phyloP scores from a whole-genome alignment of 2,797 vertebrate genomes.

The Margarornis squamiger region DNA sequence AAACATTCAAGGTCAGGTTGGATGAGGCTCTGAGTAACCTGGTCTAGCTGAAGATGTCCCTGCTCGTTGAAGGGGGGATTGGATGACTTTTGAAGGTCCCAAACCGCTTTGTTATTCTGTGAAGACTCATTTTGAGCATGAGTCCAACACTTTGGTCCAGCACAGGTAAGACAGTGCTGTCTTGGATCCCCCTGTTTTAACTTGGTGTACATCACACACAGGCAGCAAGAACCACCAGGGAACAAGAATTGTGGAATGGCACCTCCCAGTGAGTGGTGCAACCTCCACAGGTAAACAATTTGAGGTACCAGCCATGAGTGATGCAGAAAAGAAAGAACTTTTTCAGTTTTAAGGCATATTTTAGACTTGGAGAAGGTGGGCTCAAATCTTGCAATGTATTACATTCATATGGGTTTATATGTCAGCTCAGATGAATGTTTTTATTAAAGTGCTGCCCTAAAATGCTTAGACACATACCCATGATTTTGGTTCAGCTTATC shows the following conservation, averaged over 20 bases:
- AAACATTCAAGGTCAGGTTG: not conserved
- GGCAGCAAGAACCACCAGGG: not conserved
- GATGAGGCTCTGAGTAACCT: not conserved
- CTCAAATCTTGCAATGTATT: not conserved
- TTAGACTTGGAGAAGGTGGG: not conserved
- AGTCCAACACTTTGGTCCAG: not conserved
- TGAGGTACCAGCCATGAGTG: not conserved
- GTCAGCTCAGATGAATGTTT: not conserved
- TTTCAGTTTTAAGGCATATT: not conserved
- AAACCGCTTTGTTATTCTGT: not conserved
- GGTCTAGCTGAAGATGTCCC: not conserved
- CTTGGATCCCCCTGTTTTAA: accelerated
- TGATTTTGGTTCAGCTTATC: not conserved
- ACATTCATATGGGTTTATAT: not conserved
- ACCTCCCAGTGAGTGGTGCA: not conserved
- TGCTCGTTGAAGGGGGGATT: not conserved
- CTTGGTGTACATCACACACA: not conserved
- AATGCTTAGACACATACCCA: not conserved
- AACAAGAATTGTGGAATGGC: not conserved
- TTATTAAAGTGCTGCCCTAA: not conserved
- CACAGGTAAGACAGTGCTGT: accelerated
- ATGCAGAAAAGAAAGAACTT: not conserved
- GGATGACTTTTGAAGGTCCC: not conserved
- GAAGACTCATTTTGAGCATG: not conserved
- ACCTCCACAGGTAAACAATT: not conserved